Conservation (phyloP, 2,113 vertebrate genomes). For the Oceanites oceanicus region DNA sequence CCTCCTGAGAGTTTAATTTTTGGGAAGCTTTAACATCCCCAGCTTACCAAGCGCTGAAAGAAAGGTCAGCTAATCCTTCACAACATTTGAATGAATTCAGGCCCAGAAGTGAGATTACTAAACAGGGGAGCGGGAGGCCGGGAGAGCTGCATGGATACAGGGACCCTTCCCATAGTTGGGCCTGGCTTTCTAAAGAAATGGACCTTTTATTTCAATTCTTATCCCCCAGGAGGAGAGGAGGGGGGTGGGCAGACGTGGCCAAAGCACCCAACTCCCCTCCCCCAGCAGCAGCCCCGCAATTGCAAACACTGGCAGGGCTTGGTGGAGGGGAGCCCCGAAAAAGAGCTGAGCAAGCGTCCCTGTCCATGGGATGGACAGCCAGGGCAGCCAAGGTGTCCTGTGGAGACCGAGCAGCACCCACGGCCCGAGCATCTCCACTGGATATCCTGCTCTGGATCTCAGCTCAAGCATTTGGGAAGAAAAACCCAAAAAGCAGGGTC, state of each 20-base stretch:
- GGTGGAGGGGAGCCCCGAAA: background rate
- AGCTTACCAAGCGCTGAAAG: constrained; percentile 63
- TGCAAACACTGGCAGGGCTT: background rate
- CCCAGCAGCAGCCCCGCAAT: background rate
- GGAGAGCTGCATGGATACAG: constrained; percentile 38
- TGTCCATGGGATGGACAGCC: accelerated
- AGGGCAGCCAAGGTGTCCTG: background rate
- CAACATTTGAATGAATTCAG: constrained; percentile 57
- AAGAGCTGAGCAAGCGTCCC: background rate
- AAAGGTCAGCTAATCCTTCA: constrained; percentile 72
- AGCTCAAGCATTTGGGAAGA: background rate
- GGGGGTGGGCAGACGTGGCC: background rate
- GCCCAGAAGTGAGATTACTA: constrained; percentile 65
- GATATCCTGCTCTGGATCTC: background rate
- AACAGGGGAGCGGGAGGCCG: constrained; percentile 21
- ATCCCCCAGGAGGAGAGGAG: background rate
- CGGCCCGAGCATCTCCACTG: accelerated
- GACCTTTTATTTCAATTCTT: constrained; percentile 42
- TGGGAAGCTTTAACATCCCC: constrained; percentile 69
- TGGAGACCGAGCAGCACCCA: background rate
- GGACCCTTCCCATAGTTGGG: constrained; percentile 50
- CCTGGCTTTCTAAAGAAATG: constrained; percentile 47
- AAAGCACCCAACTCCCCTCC: background rate
- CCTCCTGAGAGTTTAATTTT: constrained; percentile 67
- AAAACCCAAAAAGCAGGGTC: accelerated